Conservation (phyloP, 2,888 invertebrate species). For the Coleophora deauratella region DNA sequence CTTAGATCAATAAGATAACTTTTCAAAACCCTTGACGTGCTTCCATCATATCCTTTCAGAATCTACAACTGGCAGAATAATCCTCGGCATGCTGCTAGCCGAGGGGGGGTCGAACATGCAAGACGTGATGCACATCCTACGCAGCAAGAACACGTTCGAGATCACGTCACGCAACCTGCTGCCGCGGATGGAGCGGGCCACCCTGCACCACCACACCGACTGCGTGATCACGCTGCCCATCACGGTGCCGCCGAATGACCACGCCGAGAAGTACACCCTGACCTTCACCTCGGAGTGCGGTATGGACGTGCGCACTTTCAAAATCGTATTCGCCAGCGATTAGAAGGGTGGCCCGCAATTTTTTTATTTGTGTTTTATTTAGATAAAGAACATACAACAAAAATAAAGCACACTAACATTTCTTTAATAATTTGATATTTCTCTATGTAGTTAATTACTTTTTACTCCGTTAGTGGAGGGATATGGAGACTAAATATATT, state of each 20-base stretch:
- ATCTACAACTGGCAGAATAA: constrained; percentile 47
- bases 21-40: too few relatives aligned
- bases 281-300: constrained; percentile 58
- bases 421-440: too few relatives aligned
- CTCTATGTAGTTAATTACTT: too few relatives aligned
- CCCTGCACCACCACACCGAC: constrained; percentile 39
- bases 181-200: constrained; percentile 38
- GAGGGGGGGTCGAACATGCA: constrained; percentile 54
- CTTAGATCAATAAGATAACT: too few relatives aligned
- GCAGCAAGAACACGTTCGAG: constrained; percentile 34
- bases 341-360: too few relatives aligned
- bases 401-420: too few relatives aligned
- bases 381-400: too few relatives aligned
- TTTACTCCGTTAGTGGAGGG: too few relatives aligned
- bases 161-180: constrained; percentile 39
- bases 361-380: too few relatives aligned
- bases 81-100: constrained; percentile 45
- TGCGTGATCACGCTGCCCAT: constrained; percentile 39
- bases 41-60: constrained; percentile 44
- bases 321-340: constrained; percentile 37
- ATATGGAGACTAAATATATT: too few relatives aligned
- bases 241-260: constrained; percentile 37
- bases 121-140: constrained; percentile 50
- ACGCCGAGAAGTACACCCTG: constrained; percentile 46
- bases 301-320: constrained; percentile 60